Evolutionary conservation across 2,113 vertebrate genomes (phyloP), one percentile per base, ranked within the genome.

Genomic region (Columba livia): DNA sequence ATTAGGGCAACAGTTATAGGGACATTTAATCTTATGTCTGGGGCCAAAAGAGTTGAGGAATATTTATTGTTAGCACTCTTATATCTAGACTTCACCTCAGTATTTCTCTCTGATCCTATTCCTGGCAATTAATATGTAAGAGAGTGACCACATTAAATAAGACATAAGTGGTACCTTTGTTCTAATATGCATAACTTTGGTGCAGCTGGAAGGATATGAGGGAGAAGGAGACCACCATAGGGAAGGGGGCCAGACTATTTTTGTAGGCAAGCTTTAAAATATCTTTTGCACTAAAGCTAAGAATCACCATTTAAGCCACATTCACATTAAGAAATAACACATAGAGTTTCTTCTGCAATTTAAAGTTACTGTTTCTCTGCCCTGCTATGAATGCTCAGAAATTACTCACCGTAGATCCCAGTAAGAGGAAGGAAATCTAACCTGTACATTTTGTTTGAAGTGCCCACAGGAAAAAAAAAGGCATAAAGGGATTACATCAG

Each of bases 21-120:
- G 66, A 50, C 54, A 50, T 89, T 94, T 92, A 86, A 61, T 94
- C 64, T 89, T 85, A 79, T 23, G 32, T 75, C 85, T 79, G 66
- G 40, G 58, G 81, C 75, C 91, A 61, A 44, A 79, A 90, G 79
- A 66, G 15, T 47, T 79, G 82, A 93, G 51, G 62, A 92, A 79
- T 95, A 95, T 94, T 94, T 96, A 89, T 71, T 51, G 31, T 89
- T 90, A 79, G 13, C 11, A 26, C 32, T 87, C 23, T 88, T 85
- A 70, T 48, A 69, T 69, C 44, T 94, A 47, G 51, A 42, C n/a
- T 84, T 94, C 19, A 66, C 84, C 67, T 94, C 54, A 48, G 24
- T 95, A 89, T 88, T 70, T 85, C 67, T 87, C 93, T 90, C 79
- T 79, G 77, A 88, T 77, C 26, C 21, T 19, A 51, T 69, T 93